phyloP scores from a whole-genome alignment of 1,140 invertebrate genomes.

The Drosophila orena region DNA sequence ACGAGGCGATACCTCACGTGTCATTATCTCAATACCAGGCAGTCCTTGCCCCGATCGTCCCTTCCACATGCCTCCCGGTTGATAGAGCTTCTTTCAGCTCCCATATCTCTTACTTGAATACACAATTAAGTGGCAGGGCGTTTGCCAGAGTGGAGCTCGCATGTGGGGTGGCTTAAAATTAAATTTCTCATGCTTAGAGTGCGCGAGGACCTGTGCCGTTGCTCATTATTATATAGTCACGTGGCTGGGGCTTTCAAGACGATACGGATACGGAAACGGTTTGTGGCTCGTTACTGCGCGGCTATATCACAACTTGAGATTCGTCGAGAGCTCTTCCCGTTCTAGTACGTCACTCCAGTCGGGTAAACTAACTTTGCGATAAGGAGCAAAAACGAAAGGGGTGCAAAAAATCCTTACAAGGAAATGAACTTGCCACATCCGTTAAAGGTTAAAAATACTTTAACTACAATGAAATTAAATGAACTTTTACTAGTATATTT shows the following conservation, averaged over 20 bases:
- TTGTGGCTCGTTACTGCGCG: slow-evolving; percentile 65
- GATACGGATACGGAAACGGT: slow-evolving; percentile 3
- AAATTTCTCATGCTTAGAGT: slow-evolving; percentile 74
- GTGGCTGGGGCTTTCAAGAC: slow-evolving; percentile 1
- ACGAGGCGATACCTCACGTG: slow-evolving; percentile 63
- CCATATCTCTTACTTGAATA: slow-evolving; percentile 80
- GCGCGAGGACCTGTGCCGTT: slow-evolving; percentile 36
- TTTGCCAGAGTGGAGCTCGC: slow-evolving; percentile 6
- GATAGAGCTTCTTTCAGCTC: slow-evolving; percentile 73
- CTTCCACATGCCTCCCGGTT: not conserved
- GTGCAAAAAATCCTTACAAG: slow-evolving; percentile 3
- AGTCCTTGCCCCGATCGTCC: slow-evolving; percentile 15
- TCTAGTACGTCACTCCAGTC: slow-evolving; percentile 41
- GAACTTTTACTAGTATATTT: too few relatives aligned
- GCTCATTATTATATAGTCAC: slow-evolving; percentile 75
- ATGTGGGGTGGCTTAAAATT: slow-evolving; percentile 63
- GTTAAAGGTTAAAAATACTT: too few relatives aligned
- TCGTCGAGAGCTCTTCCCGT: slow-evolving; percentile 44
- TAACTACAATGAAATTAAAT: not conserved
- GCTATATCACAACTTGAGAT: slow-evolving; percentile 70
- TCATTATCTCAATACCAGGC: slow-evolving; percentile 81
- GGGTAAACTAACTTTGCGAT: slow-evolving; percentile 42
- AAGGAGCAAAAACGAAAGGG: slow-evolving; percentile 20
- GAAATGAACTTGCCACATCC: slow-evolving; percentile 4
- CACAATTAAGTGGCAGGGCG: slow-evolving; percentile 70